Conservation (phyloP, 2,797 vertebrate genomes). For the Intellagama lesueurii region DNA sequence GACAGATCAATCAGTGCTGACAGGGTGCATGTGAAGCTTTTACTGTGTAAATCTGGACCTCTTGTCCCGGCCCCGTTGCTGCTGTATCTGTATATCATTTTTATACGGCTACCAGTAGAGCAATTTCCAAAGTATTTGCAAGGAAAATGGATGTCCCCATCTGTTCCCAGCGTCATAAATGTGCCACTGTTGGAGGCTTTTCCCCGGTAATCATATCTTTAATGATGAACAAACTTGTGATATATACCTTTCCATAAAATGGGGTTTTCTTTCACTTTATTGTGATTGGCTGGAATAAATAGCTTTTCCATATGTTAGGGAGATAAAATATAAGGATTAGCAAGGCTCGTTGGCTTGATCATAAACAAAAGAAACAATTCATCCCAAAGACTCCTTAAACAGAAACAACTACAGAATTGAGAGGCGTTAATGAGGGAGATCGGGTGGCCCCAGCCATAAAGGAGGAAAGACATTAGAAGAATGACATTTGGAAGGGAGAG, state of each 20-base stretch:
- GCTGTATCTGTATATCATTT: constrained; percentile 95
- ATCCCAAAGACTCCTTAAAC: constrained; percentile 80
- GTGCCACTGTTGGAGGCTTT: constrained; percentile 94
- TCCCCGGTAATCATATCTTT: constrained; percentile 96
- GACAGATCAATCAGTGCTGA: constrained; percentile 93
- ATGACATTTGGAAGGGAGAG: constrained; percentile 61
- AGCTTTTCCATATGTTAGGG: constrained; percentile 89
- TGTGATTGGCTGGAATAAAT: constrained; percentile 87
- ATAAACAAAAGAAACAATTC: constrained; percentile 86
- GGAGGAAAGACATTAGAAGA: constrained; percentile 71
- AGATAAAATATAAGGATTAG: constrained; percentile 86
- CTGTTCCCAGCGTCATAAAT: constrained; percentile 98
- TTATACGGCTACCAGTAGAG: constrained; percentile 99
- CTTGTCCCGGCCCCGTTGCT: constrained; percentile 88
- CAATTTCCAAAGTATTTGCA: constrained; percentile 95
- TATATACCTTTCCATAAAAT: constrained; percentile 96
- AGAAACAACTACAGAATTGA: constrained; percentile 81
- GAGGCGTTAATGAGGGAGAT: constrained; percentile 76
- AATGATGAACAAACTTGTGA: constrained; percentile 98
- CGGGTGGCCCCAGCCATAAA: constrained; percentile 57
- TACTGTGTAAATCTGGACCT: constrained; percentile 91
- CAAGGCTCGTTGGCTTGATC: constrained; percentile 82
- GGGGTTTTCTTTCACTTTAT: constrained; percentile 85
- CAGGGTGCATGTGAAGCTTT: constrained; percentile 86
- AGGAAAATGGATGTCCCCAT: constrained; percentile 96